Percentiles rank a stretch among this genome's conserved stretches.
These are phyloP conservation scores for Thryonomys swinderianus DNA, from an alignment of 2,113 vertebrate species.

Conservation along the genomic window DNA sequence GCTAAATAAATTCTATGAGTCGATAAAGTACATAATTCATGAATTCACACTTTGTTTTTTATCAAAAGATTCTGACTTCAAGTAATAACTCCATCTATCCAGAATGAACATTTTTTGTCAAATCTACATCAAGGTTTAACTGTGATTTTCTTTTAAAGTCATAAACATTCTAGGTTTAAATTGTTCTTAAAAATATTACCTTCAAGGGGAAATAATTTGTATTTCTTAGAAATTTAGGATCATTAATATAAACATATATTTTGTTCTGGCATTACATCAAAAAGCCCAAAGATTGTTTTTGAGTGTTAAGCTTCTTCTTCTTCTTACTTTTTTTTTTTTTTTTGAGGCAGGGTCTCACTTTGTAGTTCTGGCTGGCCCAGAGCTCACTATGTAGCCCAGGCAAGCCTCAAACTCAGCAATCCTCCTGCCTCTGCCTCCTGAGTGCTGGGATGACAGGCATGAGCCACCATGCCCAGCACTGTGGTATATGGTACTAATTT, in stretches of 20 bases:
- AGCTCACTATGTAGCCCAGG: too few species aligned
- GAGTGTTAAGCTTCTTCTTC: neutral
- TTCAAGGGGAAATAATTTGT: neutral
- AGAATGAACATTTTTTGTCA: neutral
- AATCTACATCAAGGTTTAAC: conserved; percentile 1
- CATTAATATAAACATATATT: conserved; percentile 7
- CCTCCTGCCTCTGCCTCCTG: too few species aligned
- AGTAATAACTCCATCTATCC: neutral
- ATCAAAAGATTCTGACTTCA: neutral
- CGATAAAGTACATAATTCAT: neutral
- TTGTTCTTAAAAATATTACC: neutral
- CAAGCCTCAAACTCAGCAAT: too few species aligned
- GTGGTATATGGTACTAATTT: too few species aligned
- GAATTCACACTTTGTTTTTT: neutral
- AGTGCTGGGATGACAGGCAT: too few species aligned
- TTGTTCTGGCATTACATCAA: neutral
- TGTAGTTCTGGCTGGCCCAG: too few species aligned
- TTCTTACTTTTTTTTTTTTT: too few species aligned
- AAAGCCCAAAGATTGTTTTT: neutral
- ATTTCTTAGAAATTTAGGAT: conserved; percentile 32
- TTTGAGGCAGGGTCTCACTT: too few species aligned
- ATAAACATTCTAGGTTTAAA: neutral
- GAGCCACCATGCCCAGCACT: too few species aligned
- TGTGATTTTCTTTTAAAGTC: neutral
- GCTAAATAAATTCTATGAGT: neutral